These are phyloP conservation scores for Colinus virginianus DNA, from an alignment of 2,113 vertebrate species.

Conservation along the genomic window DNA sequence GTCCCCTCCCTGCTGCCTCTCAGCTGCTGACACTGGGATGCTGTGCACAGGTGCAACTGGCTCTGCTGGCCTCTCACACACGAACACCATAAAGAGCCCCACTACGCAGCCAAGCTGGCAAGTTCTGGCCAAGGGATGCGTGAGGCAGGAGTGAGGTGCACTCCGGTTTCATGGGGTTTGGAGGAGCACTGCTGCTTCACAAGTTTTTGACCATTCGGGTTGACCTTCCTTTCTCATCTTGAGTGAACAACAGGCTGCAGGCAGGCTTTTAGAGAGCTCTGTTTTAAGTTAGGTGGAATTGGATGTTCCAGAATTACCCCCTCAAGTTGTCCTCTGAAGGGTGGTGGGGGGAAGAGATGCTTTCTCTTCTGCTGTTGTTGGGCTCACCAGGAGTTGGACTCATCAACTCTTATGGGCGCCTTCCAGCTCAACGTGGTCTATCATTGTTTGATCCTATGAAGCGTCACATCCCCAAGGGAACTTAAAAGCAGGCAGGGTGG, in stretches of 20 bases:
- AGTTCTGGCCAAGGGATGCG: background rate
- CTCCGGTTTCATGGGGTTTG: background rate
- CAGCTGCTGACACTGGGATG: background rate
- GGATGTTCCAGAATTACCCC: background rate
- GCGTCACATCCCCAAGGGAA: background rate
- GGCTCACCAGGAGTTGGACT: no score
- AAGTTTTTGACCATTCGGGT: background rate
- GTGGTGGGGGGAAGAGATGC: background rate
- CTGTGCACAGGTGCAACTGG: background rate
- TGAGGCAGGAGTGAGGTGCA: background rate
- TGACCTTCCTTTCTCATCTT: background rate
- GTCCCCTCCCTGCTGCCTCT: background rate
- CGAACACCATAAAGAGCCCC: accelerated
- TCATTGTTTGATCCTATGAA: background rate
- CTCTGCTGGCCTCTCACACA: accelerated
- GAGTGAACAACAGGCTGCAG: background rate
- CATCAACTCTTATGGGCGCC: no score
- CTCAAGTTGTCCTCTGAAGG: background rate
- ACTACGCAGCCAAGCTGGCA: accelerated
- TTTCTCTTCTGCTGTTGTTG: no score
- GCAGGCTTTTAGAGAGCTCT: background rate
- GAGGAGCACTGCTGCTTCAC: background rate
- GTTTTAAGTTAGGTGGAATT: background rate
- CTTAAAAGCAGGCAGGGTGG: background rate
- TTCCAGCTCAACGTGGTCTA: no score